Conservation (phyloP, 2,113 vertebrate species). For the Ia io region DNA sequence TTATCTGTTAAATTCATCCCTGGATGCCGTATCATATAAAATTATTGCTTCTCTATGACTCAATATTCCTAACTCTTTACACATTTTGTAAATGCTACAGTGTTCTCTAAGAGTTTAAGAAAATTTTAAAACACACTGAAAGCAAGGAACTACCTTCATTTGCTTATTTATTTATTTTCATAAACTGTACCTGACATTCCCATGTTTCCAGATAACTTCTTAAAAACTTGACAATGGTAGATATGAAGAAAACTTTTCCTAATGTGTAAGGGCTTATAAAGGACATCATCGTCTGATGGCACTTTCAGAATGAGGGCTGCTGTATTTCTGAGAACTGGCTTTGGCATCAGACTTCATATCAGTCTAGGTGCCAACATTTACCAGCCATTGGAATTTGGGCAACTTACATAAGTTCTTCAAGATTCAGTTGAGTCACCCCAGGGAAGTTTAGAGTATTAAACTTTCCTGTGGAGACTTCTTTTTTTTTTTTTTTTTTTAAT, state of each 20-base stretch:
- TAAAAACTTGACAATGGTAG: background rate
- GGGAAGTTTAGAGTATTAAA: background rate
- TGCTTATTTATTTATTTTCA: background rate
- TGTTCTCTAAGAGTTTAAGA: background rate
- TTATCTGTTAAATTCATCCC: constrained; percentile 16
- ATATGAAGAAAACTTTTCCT: background rate
- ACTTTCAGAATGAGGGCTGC: background rate
- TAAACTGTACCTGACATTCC: background rate
- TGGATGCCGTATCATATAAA: constrained; percentile 20
- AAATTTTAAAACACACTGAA: background rate
- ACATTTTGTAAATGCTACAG: background rate
- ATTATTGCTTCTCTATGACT: constrained; percentile 4
- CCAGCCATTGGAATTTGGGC: background rate
- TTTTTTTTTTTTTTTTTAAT: background rate
- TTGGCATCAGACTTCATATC: background rate
- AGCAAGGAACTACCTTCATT: background rate
- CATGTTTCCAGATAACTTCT: background rate
- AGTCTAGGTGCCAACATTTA: background rate
- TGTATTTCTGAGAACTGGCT: background rate
- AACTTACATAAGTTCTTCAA: background rate
- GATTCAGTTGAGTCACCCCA: background rate
- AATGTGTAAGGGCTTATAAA: background rate
- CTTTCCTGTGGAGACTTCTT: too few species aligned
- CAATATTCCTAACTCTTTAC: background rate
- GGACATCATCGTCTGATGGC: background rate